Base-by-base conservation (phyloP, 2,888 invertebrate species). In the Mythimna pallens region DNA sequence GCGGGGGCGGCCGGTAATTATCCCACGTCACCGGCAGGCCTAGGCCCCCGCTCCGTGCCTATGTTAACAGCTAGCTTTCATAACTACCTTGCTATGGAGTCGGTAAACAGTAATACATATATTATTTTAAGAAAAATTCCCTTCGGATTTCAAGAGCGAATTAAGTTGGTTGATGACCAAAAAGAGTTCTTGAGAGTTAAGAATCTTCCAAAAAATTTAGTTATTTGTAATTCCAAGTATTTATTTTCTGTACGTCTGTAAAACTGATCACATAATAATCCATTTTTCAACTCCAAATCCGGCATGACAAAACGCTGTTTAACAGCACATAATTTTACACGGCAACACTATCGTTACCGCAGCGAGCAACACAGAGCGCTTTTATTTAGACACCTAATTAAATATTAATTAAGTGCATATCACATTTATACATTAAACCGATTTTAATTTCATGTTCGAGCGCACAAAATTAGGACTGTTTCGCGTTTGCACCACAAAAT, bases 321-420 rank as follows among this genome's bases (percentile, higher is more conserved):
- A 80, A 65, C 73, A 80, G 77, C 81, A 83, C 88, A 92, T 90
- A 89, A 92, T 92, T 92, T 93, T 92, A 92, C 93, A 93, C 88
- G 86, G 88, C 85, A 88, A 87, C 89, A 90, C 89, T 90, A 90
- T 90, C 89, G 72, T 85, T 86, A 93, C 94, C 94, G 86, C 94
- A 95, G 85, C 85, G 88, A 87, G 87, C 82, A 89, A 88, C 86
- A 86, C 90, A 86, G 86, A 88, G 82, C 89, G 93, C 94, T 93
- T 94, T 95, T 96, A 96, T 95, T 96, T 96, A 95, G 95, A 93
- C 93, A 95, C 94, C 94, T 94, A 95, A 96, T 96, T 96, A 95
- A 95, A 95, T 95, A 96, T 96, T 95, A 94, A 96, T 95, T 94
- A 94, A 96, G 94, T 94, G 94, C 93, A 94, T 95, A 94, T 94